A percentile compares a stretch with the other conserved stretches of the same genome.
Evolutionary conservation across 2,888 invertebrate species (phyloP).

Genomic region (Chrysotoxum bicinctum): DNA sequence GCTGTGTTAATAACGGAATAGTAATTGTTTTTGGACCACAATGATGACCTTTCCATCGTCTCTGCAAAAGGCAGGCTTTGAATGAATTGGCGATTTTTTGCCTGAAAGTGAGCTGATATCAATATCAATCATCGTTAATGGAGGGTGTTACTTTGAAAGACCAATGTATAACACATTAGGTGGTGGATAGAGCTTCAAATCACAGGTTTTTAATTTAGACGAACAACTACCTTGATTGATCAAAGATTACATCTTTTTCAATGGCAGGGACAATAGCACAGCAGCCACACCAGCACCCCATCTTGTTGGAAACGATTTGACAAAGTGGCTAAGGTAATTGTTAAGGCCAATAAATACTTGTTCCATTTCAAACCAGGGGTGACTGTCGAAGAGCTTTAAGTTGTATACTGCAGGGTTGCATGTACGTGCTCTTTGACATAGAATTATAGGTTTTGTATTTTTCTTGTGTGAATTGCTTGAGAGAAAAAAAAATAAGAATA

Average conservation of each 20-base stretch:
- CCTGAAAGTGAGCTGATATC: neutral
- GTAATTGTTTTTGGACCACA: neutral
- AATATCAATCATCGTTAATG: neutral
- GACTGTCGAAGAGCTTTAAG: neutral
- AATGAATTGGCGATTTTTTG: neutral
- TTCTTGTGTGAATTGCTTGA: too few species aligned
- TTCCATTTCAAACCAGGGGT: neutral
- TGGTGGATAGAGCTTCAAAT: neutral
- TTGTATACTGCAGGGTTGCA: neutral
- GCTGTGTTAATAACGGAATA: neutral
- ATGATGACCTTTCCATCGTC: neutral
- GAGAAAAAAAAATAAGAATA: too few species aligned
- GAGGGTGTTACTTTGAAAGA: neutral
- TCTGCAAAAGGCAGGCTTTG: neutral
- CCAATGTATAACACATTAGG: neutral
- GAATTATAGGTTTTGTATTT: too few species aligned
- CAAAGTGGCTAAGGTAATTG: slow-evolving; percentile 44
- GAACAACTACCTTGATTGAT: neutral
- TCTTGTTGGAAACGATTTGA: slow-evolving; percentile 25
- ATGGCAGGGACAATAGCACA: neutral
- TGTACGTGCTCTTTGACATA: neutral
- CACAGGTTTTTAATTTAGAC: neutral
- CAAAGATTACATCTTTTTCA: neutral
- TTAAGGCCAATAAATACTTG: slow-evolving; percentile 45
- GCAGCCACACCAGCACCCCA: neutral